Conservation (phyloP, 2,888 invertebrate genomes). For the Perdita meconis region DNA sequence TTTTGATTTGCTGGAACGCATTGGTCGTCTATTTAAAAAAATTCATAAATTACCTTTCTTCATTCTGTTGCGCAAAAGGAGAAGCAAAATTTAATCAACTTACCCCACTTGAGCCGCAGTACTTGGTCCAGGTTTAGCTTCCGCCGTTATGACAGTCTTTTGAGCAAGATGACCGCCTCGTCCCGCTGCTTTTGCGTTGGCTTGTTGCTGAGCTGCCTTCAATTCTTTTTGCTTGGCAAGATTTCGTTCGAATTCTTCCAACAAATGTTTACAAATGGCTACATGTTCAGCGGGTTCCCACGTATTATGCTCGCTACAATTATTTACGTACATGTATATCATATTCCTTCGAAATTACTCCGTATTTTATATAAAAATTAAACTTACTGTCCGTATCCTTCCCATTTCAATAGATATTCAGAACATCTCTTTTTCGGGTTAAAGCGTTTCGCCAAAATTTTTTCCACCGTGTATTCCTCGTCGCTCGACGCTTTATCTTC, state of each 20-base stretch:
- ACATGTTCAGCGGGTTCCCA: slow-evolving; percentile 93
- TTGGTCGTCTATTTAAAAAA: slow-evolving; percentile 86
- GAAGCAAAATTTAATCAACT: slow-evolving; percentile 20
- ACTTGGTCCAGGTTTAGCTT: slow-evolving; percentile 81
- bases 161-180: slow-evolving; percentile 57
- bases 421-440: slow-evolving; percentile 91
- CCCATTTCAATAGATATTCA: slow-evolving; percentile 95
- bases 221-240: slow-evolving; percentile 90
- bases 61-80: too few relatives aligned
- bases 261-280: slow-evolving; percentile 90
- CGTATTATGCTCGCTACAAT: slow-evolving; percentile 90
- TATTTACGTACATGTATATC: slow-evolving; percentile 12
- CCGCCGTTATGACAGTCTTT: slow-evolving; percentile 78
- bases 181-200: slow-evolving; percentile 71
- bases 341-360: too few relatives aligned
- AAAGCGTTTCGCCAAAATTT: slow-evolving; percentile 93
- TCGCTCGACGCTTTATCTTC: slow-evolving; percentile 78
- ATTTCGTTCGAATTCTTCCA: slow-evolving; percentile 93
- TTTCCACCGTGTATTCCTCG: slow-evolving; percentile 91
- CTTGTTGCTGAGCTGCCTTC: slow-evolving; percentile 85
- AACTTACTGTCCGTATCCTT: slow-evolving; percentile 90
- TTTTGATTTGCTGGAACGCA: slow-evolving; percentile 91
- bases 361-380: slow-evolving; percentile 6
- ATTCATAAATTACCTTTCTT: too few relatives aligned
- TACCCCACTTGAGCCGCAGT: slow-evolving; percentile 80